Conservation (phyloP, 1,140 invertebrate species). For the Micrasema minimum region DNA sequence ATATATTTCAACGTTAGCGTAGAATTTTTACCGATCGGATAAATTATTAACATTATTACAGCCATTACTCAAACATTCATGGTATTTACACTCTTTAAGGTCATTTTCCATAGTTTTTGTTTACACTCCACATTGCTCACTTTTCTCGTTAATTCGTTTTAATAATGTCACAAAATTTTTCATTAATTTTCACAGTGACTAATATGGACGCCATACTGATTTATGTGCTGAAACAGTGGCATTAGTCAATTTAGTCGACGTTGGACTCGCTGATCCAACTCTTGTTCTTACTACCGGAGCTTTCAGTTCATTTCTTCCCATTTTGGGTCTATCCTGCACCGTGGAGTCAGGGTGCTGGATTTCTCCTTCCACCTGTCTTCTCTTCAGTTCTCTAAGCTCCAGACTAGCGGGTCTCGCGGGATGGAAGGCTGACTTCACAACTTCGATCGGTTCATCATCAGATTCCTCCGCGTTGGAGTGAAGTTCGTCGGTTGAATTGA, state of each 20-base stretch:
- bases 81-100: constrained; percentile 19
- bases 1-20: constrained; percentile 26
- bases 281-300: constrained; percentile 67
- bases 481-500: constrained; percentile 72
- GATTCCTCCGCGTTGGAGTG: constrained; percentile 71
- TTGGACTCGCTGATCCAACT: constrained; percentile 63
- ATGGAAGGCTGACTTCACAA: constrained; percentile 80
- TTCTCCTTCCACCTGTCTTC: constrained; percentile 56
- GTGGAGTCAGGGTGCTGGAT: constrained; percentile 71
- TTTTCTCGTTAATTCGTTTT: not conserved
- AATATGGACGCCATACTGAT: constrained; percentile 82
- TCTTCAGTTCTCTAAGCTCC: constrained; percentile 62
- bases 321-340: constrained; percentile 63
- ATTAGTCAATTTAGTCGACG: constrained; percentile 71
- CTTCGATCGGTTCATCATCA: constrained; percentile 76
- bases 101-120: too few relatives aligned
- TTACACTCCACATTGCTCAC: not conserved
- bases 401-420: constrained; percentile 66
- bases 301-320: constrained; percentile 69
- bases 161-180: not conserved
- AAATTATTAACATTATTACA: constrained; percentile 41
- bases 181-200: constrained; percentile 54
- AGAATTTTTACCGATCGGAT: constrained; percentile 34
- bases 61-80: constrained; percentile 29
- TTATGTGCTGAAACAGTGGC: constrained; percentile 69